Evolutionary conservation across 2,113 vertebrate species (phyloP).

Genomic region (Morone saxatilis): DNA sequence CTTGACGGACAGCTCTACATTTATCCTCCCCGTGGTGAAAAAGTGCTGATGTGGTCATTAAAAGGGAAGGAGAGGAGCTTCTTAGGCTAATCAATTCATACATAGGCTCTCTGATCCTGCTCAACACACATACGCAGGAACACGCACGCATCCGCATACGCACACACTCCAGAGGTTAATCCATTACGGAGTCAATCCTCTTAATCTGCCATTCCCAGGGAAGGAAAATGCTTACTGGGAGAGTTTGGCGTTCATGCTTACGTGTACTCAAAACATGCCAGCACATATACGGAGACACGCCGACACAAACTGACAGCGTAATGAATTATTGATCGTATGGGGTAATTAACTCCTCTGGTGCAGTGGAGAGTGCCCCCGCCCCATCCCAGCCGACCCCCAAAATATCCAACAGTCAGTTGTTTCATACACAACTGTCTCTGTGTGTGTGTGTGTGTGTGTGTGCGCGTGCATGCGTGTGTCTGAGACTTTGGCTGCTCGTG

Average conservation of each 20-base stretch:
- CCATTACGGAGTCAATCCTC: conserved; percentile 86
- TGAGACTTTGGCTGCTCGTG: conserved; percentile 42
- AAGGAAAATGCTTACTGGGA: conserved; percentile 84
- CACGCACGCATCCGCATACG: background rate
- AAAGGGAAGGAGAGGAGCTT: conserved; percentile 77
- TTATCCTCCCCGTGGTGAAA: conserved; percentile 75
- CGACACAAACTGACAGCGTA: conserved; percentile 77
- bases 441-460: background rate
- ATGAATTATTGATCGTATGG: conserved; percentile 85
- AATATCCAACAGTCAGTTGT: conserved; percentile 52
- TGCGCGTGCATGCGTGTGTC: background rate
- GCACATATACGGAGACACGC: conserved; percentile 50
- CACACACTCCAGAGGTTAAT: conserved; percentile 83
- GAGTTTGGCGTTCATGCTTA: conserved; percentile 79
- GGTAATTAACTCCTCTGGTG: conserved; percentile 84
- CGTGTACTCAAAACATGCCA: conserved; percentile 74
- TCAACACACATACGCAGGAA: conserved; percentile 47
- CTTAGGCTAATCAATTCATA: conserved; percentile 85
- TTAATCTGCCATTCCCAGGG: conserved; percentile 83
- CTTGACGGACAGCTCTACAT: conserved; percentile 77
- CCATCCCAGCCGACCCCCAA: conserved; percentile 38
- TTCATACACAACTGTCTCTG: conserved; percentile 29
- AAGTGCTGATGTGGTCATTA: conserved; percentile 86
- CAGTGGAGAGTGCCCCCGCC: conserved; percentile 53
- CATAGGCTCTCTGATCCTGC: conserved; percentile 77